These are phyloP conservation scores for Vanessa atalanta DNA, from an alignment of 1,140 invertebrate species.

Conservation along the genomic window DNA sequence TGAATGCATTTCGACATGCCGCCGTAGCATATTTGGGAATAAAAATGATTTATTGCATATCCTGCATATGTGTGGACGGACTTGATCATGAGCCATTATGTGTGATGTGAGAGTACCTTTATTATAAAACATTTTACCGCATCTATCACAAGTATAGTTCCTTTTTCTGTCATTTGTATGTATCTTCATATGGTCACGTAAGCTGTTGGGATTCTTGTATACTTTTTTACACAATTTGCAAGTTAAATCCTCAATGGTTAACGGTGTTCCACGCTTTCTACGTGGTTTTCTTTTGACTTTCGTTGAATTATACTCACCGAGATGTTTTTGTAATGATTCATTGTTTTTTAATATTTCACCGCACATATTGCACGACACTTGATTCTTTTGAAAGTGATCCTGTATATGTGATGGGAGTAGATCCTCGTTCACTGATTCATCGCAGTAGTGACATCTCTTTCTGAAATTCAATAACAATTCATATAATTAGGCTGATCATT, in stretches of 20 bases:
- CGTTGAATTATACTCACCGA: conserved; percentile 44
- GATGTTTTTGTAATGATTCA: conserved; percentile 49
- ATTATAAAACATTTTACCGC: conserved; percentile 69
- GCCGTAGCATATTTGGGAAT: conserved; percentile 59
- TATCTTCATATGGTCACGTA: conserved; percentile 60
- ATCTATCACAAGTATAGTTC: conserved; percentile 68
- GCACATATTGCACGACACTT: conserved; percentile 50
- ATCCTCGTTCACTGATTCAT: conserved; percentile 43
- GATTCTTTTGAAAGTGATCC: conserved; percentile 45
- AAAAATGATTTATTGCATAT: conserved; percentile 84
- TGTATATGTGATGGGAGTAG: conserved; percentile 41
- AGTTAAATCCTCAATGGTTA: conserved; percentile 53
- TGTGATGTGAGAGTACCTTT: conserved; percentile 78
- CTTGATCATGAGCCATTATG: conserved; percentile 84
- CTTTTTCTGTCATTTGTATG: conserved; percentile 61
- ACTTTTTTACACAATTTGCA: conserved; percentile 66
- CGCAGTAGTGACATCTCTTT: conserved; percentile 60
- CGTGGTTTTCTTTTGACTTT: conserved; percentile 50
- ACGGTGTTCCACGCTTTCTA: conserved; percentile 51
- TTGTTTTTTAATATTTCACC: conserved; percentile 55
- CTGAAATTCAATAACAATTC: conserved; percentile 45
- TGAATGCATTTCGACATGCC: conserved; percentile 84
- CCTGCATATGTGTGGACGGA: conserved; percentile 87
- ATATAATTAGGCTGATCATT: not conserved
- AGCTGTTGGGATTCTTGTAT: conserved; percentile 58